phyloP scores from a whole-genome alignment of 2,797 vertebrate genomes.

The Halcyon chelicuti region DNA sequence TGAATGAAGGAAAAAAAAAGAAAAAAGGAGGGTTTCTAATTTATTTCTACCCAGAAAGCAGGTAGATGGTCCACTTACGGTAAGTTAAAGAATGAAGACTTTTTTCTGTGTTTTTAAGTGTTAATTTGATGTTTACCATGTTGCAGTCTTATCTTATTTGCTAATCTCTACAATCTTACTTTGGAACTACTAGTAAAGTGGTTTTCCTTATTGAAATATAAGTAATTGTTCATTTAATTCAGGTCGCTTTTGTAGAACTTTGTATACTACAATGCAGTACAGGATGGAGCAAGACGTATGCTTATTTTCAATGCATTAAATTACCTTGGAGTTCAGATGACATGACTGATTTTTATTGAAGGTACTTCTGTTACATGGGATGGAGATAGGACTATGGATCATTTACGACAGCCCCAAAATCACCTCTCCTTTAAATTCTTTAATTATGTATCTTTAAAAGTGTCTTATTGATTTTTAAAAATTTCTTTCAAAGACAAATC shows the following conservation, averaged over 20 bases:
- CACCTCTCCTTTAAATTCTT: neutral
- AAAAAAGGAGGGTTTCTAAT: neutral
- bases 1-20: neutral
- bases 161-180: neutral
- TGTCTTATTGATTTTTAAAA: neutral
- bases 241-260: neutral
- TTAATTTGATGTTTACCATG: neutral
- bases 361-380: neutral
- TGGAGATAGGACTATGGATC: neutral
- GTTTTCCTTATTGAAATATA: neutral
- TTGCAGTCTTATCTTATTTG: neutral
- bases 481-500: neutral
- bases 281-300: neutral
- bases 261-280: neutral
- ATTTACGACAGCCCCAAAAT: neutral
- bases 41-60: neutral
- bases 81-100: neutral
- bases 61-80: neutral
- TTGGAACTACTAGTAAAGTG: neutral
- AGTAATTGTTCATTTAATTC: neutral
- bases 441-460: neutral
- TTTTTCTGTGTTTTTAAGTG: neutral
- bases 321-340: neutral
- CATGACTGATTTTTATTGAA: neutral
- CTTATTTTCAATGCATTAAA: neutral